phyloP scores from a whole-genome alignment of 2,113 vertebrate species.

The Halcyon senegalensis region DNA sequence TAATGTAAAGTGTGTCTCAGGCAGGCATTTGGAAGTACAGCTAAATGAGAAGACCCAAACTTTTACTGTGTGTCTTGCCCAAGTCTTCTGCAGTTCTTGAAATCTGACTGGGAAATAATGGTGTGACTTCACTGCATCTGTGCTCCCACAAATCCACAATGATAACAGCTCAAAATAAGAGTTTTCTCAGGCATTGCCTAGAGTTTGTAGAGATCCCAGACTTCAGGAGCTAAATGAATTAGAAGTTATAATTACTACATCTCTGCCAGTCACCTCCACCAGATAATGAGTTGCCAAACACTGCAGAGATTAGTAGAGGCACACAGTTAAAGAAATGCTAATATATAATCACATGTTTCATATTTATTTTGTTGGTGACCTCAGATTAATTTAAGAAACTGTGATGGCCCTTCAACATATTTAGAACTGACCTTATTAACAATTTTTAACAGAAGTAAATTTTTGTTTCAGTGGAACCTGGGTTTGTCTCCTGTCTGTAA shows the following conservation, averaged over 20 bases:
- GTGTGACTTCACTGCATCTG: not conserved
- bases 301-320: not conserved
- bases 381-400: not conserved
- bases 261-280: not conserved
- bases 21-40: not conserved
- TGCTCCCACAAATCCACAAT: not conserved
- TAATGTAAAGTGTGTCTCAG: not conserved
- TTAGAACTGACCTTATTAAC: not conserved
- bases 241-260: not conserved
- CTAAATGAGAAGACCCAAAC: not conserved
- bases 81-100: not conserved
- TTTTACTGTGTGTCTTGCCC: not conserved
- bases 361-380: not conserved
- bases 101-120: not conserved
- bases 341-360: not conserved
- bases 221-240: not conserved
- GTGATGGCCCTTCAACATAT: not conserved
- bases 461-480: not conserved
- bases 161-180: not conserved
- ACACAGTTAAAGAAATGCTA: not conserved
- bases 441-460: not conserved
- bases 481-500: not conserved
- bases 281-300: not conserved
- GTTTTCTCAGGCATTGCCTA: not conserved
- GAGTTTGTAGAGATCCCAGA: not conserved